A percentile compares a stretch with the other conserved stretches of the same genome.
Conservation (phyloP, 2,888 invertebrate genomes). For the Perizoma flavofasciatum region DNA sequence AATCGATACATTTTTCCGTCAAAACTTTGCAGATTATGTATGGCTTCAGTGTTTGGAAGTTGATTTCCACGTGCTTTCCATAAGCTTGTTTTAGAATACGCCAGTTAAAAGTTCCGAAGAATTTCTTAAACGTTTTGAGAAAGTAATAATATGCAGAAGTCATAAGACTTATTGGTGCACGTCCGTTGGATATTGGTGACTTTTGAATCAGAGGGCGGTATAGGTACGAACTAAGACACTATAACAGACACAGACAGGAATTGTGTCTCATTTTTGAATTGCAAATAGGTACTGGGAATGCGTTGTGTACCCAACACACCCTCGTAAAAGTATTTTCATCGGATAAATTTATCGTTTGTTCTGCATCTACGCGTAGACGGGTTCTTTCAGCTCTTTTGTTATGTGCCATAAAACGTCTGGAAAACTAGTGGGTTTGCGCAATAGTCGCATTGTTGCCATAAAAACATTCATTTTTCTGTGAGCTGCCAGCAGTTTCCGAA, state of each 20-base stretch:
- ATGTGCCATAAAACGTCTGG: constrained; percentile 37
- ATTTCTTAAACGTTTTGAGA: too few relatives aligned
- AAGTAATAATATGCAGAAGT: too few relatives aligned
- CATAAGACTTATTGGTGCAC: too few relatives aligned
- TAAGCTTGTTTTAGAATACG: too few relatives aligned
- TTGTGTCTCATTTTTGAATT: constrained; percentile 4
- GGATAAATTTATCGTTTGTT: constrained; percentile 18
- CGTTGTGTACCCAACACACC: constrained; percentile 5
- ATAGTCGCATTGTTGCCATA: constrained; percentile 31
- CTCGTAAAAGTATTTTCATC: constrained; percentile 13
- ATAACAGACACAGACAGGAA: neutral
- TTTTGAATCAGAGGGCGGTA: too few relatives aligned
- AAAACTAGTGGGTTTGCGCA: constrained; percentile 26
- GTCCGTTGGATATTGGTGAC: too few relatives aligned
- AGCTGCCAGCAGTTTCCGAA: constrained; percentile 18
- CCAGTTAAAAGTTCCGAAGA: too few relatives aligned
- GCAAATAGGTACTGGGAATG: constrained; percentile 6
- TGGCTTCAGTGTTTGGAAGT: too few relatives aligned
- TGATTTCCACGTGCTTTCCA: too few relatives aligned
- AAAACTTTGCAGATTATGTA: too few relatives aligned
- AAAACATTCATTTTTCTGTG: constrained; percentile 17
- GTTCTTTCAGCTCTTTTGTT: constrained; percentile 29
- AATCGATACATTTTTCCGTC: too few relatives aligned
- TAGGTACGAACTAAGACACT: too few relatives aligned
- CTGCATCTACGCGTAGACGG: constrained; percentile 20